Conservation (phyloP, 2,888 invertebrate genomes). For the Sipha maydis region DNA sequence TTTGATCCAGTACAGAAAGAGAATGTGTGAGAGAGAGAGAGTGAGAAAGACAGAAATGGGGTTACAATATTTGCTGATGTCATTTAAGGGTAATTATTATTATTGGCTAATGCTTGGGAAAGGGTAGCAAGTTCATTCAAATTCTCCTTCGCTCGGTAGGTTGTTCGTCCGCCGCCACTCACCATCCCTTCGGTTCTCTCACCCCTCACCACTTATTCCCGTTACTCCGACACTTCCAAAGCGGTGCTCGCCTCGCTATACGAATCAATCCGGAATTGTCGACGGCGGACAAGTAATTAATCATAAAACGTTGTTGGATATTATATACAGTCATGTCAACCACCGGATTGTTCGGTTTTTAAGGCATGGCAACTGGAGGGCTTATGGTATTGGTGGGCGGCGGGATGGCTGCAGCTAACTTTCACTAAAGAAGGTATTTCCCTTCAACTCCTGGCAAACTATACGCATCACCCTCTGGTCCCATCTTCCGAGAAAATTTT, state of each 20-base stretch:
- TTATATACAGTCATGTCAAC: slow-evolving; percentile 60
- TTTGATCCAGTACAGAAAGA: slow-evolving; percentile 28
- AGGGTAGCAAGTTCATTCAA: slow-evolving; percentile 62
- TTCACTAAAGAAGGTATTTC: slow-evolving; percentile 44
- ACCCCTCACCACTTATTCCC: background rate
- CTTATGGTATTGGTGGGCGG: slow-evolving; percentile 4
- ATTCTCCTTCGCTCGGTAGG: slow-evolving; percentile 61
- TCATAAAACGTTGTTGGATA: slow-evolving; percentile 61
- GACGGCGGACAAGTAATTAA: slow-evolving; percentile 60
- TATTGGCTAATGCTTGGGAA: slow-evolving; percentile 62
- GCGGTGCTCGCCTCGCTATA: slow-evolving; percentile 36
- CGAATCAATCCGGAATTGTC: slow-evolving; percentile 59
- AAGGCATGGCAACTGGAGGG: slow-evolving; percentile 44
- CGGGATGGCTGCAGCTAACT: slow-evolving; percentile 39
- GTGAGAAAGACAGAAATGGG: slow-evolving; percentile 46
- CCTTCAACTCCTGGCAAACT: slow-evolving; percentile 42
- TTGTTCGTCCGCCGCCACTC: slow-evolving; percentile 30
- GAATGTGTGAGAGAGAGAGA: background rate
- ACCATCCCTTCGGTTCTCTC: background rate
- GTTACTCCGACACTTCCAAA: slow-evolving; percentile 11
- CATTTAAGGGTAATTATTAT: slow-evolving; percentile 62
- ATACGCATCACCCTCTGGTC: background rate
- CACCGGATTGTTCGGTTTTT: slow-evolving; percentile 61
- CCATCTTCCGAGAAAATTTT: slow-evolving; percentile 9
- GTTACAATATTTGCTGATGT: slow-evolving; percentile 61